Evolutionary conservation across 2,113 vertebrate species (phyloP).

Genomic region (Neoarius graeffei): DNA sequence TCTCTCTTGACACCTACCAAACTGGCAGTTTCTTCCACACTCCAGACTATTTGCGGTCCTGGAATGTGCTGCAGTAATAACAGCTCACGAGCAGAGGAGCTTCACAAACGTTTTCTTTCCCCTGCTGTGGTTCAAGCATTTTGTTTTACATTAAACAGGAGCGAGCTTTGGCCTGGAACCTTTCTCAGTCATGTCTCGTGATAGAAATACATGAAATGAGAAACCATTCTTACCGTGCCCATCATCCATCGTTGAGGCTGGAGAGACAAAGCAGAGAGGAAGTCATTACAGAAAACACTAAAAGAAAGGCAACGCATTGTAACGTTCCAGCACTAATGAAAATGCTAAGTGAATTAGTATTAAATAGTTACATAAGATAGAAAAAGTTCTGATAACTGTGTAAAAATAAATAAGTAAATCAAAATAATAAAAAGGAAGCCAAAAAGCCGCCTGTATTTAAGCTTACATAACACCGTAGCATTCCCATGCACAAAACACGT

Average conservation of each 20-base stretch:
- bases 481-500: slow-evolving; percentile 20
- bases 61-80: slow-evolving; percentile 30
- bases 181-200: slow-evolving; percentile 11
- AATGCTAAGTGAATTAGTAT: too few species aligned
- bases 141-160: neutral
- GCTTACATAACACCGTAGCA: slow-evolving; percentile 14
- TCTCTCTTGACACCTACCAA: neutral
- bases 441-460: neutral
- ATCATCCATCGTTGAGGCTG: slow-evolving; percentile 63
- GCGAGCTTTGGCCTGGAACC: neutral
- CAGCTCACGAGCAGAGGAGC: slow-evolving; percentile 16
- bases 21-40: neutral
- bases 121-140: slow-evolving; percentile 4
- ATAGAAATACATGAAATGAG: slow-evolving; percentile 10
- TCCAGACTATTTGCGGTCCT: neutral
- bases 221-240: slow-evolving; percentile 63
- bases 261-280: slow-evolving; percentile 38
- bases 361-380: too few species aligned
- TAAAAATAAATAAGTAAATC: too few species aligned
- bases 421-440: neutral
- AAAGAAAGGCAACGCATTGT: neutral
- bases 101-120: slow-evolving; percentile 32
- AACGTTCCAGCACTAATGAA: neutral
- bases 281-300: neutral
- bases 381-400: too few species aligned